A percentile compares a stretch with the other conserved stretches of the same genome.
Conservation (phyloP, 2,888 invertebrate species). For the Augiades crinisus region DNA sequence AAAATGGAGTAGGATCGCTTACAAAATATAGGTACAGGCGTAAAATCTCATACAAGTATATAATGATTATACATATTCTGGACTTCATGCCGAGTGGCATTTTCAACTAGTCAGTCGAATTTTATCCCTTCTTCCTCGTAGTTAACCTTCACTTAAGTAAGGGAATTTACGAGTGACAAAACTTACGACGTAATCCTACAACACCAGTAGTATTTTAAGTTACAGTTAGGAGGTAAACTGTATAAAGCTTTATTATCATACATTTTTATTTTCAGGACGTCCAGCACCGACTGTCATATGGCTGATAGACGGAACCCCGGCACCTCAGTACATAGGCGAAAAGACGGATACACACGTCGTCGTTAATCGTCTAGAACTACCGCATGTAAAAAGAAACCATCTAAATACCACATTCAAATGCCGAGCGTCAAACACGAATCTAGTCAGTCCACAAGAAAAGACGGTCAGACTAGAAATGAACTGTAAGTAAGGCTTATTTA, state of each 20-base stretch:
- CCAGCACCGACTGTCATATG: constrained; percentile 93
- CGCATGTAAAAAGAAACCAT: constrained; percentile 87
- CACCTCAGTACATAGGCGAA: constrained; percentile 86
- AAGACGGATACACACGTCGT: constrained; percentile 88
- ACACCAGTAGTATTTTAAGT: no score
- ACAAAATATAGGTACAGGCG: no score
- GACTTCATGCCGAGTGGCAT: no score
- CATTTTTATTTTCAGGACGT: constrained; percentile 80
- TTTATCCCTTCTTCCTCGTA: no score
- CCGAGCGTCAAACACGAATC: constrained; percentile 92
- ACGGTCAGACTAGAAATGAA: constrained; percentile 91
- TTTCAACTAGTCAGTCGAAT: no score
- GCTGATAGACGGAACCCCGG: constrained; percentile 87
- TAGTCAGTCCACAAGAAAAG: constrained; percentile 91
- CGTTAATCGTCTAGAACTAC: constrained; percentile 89
- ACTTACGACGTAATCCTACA: no score
- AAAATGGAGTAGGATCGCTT: no score
- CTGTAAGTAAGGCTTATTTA: constrained; percentile 82
- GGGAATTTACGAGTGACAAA: no score
- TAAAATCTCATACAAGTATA: no score
- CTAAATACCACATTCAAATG: constrained; percentile 94
- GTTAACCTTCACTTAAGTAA: no score
- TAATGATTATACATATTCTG: no score
- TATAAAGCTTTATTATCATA: not conserved
- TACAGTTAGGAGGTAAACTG: no score